Base-by-base conservation (phyloP, 2,113 vertebrate genomes). In the Ammodytes marinus region DNA sequence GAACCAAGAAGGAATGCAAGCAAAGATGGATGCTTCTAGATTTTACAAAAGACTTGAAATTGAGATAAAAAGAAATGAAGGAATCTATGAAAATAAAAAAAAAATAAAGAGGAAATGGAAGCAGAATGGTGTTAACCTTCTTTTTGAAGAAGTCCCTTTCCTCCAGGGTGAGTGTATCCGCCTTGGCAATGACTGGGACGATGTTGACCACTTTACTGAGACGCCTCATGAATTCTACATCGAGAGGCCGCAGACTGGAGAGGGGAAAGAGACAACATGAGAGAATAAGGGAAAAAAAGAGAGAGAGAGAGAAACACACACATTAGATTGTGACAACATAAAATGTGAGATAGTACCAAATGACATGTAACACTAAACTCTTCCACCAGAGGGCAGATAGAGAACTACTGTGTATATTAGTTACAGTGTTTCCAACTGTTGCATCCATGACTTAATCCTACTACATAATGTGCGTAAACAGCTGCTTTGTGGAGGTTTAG, bases 191-290 rank as follows among this genome's bases (percentile, higher is more conserved):
- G 91, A 99, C 98, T 0, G 98, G 98, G 35, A 99, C 98, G 0
- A 99, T 99, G 94, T 99, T 99, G 82, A 99, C 98, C 81, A 99
- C 98, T 87, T 99, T 99, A 94, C 98, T 99, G 54, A 99, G 96
- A 64, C 97, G 98, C 66, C 98, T 97, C 98, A 99, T 99, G 91
- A 99, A 99, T 91, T 99, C 98, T 4, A 99, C 97, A 89, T 99
- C 98, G 35, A 99, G 85, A n/a, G 97, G 98, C 74, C 98, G 94
- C 53, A 99, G 96, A 81, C 98, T 99, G 91, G 27, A 80, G 3
- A 49, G 55, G 27, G 13, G 0, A 54, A 40, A 35, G 12, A 79
- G 13, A 78, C 4, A 40, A 71, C 52, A 54, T 15, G 9, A 53
- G 50, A 37, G 40, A 57, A 12, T n/a, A 17, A 11, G 4, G 13